Percentiles rank a stretch among this genome's conserved stretches.
phyloP scores from a whole-genome alignment of 2,888 invertebrate genomes.

The Melieria omissa region DNA sequence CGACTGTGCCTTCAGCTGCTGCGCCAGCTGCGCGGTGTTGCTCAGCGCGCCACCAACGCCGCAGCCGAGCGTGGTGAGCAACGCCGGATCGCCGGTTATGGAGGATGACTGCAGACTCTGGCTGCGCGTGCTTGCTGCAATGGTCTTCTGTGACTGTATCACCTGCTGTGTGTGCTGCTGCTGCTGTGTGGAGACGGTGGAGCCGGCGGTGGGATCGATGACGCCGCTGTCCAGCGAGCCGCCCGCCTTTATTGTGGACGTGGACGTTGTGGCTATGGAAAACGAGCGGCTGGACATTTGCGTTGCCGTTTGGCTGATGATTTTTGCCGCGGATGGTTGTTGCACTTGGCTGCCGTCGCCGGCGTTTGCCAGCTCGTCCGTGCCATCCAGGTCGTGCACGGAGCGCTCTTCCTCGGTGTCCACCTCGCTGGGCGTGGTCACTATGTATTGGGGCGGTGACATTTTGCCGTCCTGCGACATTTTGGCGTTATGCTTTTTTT shows the following conservation, averaged over 20 bases:
- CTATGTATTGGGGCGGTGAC: conserved; percentile 63
- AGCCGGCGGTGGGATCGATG: conserved; percentile 15
- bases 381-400: conserved; percentile 49
- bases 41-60: conserved; percentile 34
- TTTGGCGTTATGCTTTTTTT: conserved; percentile 23
- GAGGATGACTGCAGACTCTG: conserved; percentile 63
- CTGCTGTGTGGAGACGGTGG: conserved; percentile 43
- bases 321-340: conserved; percentile 41
- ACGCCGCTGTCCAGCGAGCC: conserved; percentile 16
- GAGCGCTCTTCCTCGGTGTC: conserved; percentile 61
- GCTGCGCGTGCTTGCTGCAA: conserved; percentile 59
- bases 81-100: conserved; percentile 55
- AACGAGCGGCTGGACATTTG: conserved; percentile 55
- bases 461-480: conserved; percentile 46
- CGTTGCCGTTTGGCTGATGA: conserved; percentile 52
- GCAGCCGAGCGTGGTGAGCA: conserved; percentile 42
- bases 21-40: conserved; percentile 65
- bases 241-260: conserved; percentile 39
- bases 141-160: conserved; percentile 44
- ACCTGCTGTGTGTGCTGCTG: conserved; percentile 43
- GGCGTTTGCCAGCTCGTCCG: conserved; percentile 41
- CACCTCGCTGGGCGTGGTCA: conserved; percentile 65
- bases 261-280: conserved; percentile 47
- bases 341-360: conserved; percentile 25
- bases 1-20: conserved; percentile 65